A percentile compares a stretch with the other conserved stretches of the same genome.
phyloP scores from a whole-genome alignment of 1,140 invertebrate genomes.

The Trichonephila clavipes region DNA sequence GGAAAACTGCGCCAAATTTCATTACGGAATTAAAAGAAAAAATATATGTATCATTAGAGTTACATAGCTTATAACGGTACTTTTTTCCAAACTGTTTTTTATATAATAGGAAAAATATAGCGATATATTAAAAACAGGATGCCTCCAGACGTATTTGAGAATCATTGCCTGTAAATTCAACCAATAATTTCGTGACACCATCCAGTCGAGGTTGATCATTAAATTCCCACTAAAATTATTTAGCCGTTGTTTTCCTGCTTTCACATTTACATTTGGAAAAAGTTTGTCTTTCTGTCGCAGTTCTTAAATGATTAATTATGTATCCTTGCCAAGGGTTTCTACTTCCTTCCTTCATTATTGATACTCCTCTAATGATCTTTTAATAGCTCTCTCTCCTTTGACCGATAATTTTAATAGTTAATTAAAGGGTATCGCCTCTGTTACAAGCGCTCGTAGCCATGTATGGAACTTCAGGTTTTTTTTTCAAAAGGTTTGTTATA shows the following conservation, averaged over 20 bases:
- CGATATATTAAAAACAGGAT: not conserved
- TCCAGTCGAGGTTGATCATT: not conserved
- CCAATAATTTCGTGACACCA: not conserved
- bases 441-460: not conserved
- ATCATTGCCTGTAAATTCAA: not conserved
- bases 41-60: too few species aligned
- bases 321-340: not conserved
- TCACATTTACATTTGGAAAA: conserved; percentile 1
- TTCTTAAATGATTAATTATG: conserved; percentile 25
- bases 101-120: not conserved
- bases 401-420: conserved; percentile 17
- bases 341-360: conserved; percentile 15
- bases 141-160: not conserved
- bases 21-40: too few species aligned
- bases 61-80: too few species aligned
- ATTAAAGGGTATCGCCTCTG: conserved; percentile 12
- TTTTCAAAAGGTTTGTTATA: not conserved
- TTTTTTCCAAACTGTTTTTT: too few species aligned
- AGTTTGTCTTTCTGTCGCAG: not conserved
- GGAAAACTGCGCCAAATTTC: too few species aligned
- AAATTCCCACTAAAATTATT: not conserved
- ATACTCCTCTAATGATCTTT: conserved; percentile 8
- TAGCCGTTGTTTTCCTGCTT: not conserved
- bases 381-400: conserved; percentile 39
- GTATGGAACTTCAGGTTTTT: not conserved